A percentile compares a stretch with the other conserved stretches of the same genome.
Conservation (phyloP, 1,140 invertebrate genomes). For the Schmidtea mediterranea region DNA sequence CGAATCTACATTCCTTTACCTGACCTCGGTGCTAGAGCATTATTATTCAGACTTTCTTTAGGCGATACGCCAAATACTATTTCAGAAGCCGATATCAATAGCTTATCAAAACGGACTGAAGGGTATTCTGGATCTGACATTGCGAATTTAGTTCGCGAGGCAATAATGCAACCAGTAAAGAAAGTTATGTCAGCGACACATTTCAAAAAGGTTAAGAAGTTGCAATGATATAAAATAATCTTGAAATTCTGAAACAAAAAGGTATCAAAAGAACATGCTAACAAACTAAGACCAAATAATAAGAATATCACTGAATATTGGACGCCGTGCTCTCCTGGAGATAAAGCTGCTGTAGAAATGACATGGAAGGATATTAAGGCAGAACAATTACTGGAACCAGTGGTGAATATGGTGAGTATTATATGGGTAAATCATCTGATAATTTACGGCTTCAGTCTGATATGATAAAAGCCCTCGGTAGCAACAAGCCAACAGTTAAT, state of each 20-base stretch:
- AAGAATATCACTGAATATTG: slow-evolving; percentile 60
- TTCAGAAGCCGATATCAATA: slow-evolving; percentile 56
- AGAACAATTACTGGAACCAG: slow-evolving; percentile 81
- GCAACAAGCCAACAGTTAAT: slow-evolving; percentile 88
- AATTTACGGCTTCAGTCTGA: slow-evolving; percentile 42
- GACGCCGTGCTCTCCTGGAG: slow-evolving; percentile 80
- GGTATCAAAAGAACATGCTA: slow-evolving; percentile 39
- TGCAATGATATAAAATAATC: too few relatives aligned
- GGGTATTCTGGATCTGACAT: slow-evolving; percentile 93
- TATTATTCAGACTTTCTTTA: not conserved
- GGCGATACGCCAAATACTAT: slow-evolving; percentile 34
- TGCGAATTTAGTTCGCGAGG: slow-evolving; percentile 80
- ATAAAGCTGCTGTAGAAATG: slow-evolving; percentile 75
- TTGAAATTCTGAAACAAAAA: too few relatives aligned
- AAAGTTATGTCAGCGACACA: slow-evolving; percentile 94
- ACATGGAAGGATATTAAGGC: slow-evolving; percentile 77
- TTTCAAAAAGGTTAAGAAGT: slow-evolving; percentile 35
- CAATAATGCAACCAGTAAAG: slow-evolving; percentile 87
- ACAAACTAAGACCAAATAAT: slow-evolving; percentile 50
- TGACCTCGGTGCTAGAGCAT: slow-evolving; percentile 12
- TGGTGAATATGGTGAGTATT: slow-evolving; percentile 38
- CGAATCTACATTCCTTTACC: slow-evolving; percentile 34
- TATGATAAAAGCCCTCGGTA: slow-evolving; percentile 63
- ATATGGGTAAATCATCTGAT: slow-evolving; percentile 9
- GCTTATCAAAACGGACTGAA: slow-evolving; percentile 55